Evolutionary conservation across 2,797 vertebrate species (phyloP).

Genomic region (Typhlichthys eigenmanni): DNA sequence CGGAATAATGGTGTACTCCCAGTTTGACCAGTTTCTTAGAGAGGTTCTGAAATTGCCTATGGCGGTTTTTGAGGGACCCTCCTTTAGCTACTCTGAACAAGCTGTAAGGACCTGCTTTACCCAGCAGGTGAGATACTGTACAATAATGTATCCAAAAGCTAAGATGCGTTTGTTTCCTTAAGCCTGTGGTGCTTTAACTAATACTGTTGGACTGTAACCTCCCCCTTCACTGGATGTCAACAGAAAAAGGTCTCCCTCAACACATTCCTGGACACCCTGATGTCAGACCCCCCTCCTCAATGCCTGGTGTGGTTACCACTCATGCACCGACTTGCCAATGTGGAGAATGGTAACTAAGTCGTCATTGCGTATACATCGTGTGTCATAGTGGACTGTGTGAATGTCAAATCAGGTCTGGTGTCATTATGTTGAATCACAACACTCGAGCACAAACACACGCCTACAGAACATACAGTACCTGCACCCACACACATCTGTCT

Average conservation of each 20-base stretch:
- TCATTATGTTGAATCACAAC: conserved; percentile 41
- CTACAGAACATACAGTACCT: background rate
- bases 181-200: background rate
- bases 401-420: conserved; percentile 50
- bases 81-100: conserved; percentile 95
- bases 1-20: conserved; percentile 89
- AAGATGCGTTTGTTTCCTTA: conserved; percentile 9
- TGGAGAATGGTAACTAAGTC: conserved; percentile 89
- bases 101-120: conserved; percentile 89
- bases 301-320: conserved; percentile 98
- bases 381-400: conserved; percentile 6
- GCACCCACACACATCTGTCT: background rate
- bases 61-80: conserved; percentile 96
- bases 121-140: conserved; percentile 84
- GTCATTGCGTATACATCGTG: conserved; percentile 12
- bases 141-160: background rate
- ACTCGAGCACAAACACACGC: conserved; percentile 18
- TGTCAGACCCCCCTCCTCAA: conserved; percentile 98
- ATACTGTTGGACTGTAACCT: background rate
- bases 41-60: conserved; percentile 95
- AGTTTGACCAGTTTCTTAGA: conserved; percentile 92
- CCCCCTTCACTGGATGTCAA: conserved; percentile 24
- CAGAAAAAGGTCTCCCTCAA: conserved; percentile 98
- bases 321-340: conserved; percentile 95
- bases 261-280: conserved; percentile 94